Conservation (phyloP, 1,140 invertebrate species). For the Hyles euphorbiae region DNA sequence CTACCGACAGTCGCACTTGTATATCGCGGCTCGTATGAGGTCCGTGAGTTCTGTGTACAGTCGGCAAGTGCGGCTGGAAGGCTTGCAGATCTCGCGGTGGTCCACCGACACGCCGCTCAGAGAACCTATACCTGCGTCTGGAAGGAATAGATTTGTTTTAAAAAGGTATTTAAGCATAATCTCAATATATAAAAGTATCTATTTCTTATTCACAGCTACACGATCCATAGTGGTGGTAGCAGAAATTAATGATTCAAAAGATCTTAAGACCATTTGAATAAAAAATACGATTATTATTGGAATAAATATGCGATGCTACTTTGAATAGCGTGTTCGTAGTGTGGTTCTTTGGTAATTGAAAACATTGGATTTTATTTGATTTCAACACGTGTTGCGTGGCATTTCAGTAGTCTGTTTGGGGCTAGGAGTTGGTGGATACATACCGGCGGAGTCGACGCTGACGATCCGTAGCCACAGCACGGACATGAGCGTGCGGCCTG, state of each 20-base stretch:
- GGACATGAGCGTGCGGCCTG: constrained; percentile 80
- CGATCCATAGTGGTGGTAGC: not conserved
- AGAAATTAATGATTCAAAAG: not conserved
- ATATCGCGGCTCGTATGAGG: constrained; percentile 49
- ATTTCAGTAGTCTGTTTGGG: no score
- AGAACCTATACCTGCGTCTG: constrained; percentile 81
- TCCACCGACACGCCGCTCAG: constrained; percentile 81
- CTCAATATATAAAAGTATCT: not conserved
- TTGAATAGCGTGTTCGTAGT: no score
- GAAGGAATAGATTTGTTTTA: not conserved
- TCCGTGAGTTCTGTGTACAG: constrained; percentile 79
- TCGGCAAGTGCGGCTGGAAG: constrained; percentile 78
- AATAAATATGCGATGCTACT: no score
- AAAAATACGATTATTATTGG: no score
- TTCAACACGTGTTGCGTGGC: no score
- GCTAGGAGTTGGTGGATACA: no score
- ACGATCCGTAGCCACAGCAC: constrained; percentile 82
- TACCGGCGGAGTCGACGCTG: constrained; percentile 81
- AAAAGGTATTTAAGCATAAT: not conserved
- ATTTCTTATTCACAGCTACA: no score
- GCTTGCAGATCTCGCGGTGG: constrained; percentile 84
- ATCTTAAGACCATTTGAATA: not conserved
- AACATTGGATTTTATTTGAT: no score
- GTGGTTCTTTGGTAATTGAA: no score
- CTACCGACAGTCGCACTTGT: constrained; percentile 19